Conservation (phyloP, 2,888 invertebrate species). For the Latheticus oryzae region DNA sequence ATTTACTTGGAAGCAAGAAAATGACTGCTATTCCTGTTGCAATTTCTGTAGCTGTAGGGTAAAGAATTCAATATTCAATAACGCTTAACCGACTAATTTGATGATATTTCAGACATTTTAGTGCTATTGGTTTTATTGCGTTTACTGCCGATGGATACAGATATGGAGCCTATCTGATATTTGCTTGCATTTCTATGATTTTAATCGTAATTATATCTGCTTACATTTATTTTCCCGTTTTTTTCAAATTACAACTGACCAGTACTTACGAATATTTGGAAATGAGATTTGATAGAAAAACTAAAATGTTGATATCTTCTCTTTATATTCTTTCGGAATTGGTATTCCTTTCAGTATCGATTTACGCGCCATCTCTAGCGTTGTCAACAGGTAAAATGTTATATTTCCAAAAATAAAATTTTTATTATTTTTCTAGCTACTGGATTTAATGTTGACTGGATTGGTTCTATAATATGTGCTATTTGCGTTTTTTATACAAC, state of each 20-base stretch:
- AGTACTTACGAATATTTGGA: constrained; percentile 5
- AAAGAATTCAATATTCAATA: too few relatives aligned
- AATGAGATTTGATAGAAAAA: constrained; percentile 4
- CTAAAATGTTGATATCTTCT: not conserved
- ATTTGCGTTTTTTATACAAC: constrained; percentile 81
- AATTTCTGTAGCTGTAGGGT: constrained; percentile 2
- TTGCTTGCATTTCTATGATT: not conserved
- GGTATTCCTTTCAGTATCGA: not conserved
- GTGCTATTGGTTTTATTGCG: not conserved
- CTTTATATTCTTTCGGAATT: not conserved
- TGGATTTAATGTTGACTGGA: constrained; percentile 72
- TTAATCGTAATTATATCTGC: not conserved
- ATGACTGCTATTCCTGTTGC: not conserved
- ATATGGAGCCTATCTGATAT: not conserved
- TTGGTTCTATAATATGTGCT: constrained; percentile 74
- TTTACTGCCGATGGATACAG: constrained; percentile 5
- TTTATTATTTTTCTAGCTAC: constrained; percentile 69
- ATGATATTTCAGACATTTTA: not conserved
- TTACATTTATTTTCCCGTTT: constrained; percentile 7
- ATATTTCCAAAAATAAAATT: not conserved
- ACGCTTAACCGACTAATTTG: not conserved
- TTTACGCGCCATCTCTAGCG: not conserved
- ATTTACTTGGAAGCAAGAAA: not conserved
- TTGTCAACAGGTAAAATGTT: constrained; percentile 5
- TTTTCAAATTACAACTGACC: constrained; percentile 4